Conservation (phyloP, 2,888 invertebrate genomes). For the Himalopsyche anomala region DNA sequence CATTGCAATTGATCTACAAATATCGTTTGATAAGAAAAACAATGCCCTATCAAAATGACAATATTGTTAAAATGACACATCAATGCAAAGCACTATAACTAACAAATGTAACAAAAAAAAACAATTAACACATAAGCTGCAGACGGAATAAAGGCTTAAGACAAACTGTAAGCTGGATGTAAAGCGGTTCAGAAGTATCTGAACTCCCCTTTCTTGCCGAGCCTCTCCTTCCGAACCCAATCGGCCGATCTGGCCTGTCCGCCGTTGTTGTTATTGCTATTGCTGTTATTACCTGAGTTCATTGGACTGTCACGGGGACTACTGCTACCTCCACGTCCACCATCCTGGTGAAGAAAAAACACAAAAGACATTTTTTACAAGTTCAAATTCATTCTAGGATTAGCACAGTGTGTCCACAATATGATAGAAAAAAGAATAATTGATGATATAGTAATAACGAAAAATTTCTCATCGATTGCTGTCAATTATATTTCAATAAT, state of each 20-base stretch:
- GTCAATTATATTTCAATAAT: too few species aligned
- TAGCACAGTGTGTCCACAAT: not conserved
- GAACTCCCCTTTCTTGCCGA: slow-evolving; percentile 96
- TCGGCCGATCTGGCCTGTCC: slow-evolving; percentile 80
- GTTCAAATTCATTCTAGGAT: too few species aligned
- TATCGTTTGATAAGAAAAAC: not conserved
- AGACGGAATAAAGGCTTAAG: slow-evolving; percentile 36
- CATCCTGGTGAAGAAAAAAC: slow-evolving; percentile 71
- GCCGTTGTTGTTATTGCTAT: slow-evolving; percentile 68
- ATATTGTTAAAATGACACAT: slow-evolving; percentile 14
- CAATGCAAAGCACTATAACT: not conserved
- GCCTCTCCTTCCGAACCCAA: slow-evolving; percentile 91
- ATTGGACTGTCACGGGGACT: slow-evolving; percentile 71
- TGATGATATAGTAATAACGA: too few species aligned
- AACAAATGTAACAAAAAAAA: slow-evolving; percentile 19
- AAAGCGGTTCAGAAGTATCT: slow-evolving; percentile 84
- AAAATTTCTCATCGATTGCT: too few species aligned
- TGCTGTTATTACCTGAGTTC: slow-evolving; percentile 69
- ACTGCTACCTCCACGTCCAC: slow-evolving; percentile 71
- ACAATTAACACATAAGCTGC: slow-evolving; percentile 4
- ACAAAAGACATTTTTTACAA: not conserved
- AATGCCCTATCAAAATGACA: not conserved
- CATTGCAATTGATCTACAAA: not conserved
- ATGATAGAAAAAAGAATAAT: not conserved
- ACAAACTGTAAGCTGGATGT: slow-evolving; percentile 66